Evolutionary conservation across 2,888 invertebrate genomes (phyloP).

Genomic region (Nymphalis polychloros): DNA sequence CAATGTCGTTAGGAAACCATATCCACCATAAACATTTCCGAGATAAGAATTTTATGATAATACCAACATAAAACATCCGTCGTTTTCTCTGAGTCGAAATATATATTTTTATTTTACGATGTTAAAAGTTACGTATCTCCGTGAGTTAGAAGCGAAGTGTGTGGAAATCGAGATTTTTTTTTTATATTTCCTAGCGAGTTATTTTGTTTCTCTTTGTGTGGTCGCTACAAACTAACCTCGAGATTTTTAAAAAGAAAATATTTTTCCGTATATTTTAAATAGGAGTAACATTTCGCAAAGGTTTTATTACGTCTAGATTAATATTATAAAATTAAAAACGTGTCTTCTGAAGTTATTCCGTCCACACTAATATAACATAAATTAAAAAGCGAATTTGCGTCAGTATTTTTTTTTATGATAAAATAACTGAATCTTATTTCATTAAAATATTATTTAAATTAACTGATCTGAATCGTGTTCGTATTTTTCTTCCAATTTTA

Average conservation of each 20-base stretch:
- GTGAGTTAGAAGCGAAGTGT: neutral
- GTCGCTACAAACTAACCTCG: neutral
- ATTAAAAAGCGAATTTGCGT: no score
- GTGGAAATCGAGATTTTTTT: neutral
- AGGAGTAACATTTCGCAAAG: neutral
- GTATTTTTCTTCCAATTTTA: no score
- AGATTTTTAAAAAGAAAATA: neutral
- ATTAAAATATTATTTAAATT: no score
- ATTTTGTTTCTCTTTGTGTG: neutral
- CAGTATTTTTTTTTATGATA: no score
- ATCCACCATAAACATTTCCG: neutral
- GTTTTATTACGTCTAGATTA: neutral
- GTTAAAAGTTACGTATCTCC: neutral
- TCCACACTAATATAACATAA: no score
- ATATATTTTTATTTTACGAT: slow-evolving; percentile 7
- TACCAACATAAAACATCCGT: neutral
- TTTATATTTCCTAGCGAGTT: neutral
- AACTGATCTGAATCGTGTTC: no score
- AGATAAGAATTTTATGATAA: slow-evolving; percentile 2
- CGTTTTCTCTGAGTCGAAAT: neutral
- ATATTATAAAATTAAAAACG: neutral
- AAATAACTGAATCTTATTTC: no score
- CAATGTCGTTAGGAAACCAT: neutral
- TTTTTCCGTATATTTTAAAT: neutral
- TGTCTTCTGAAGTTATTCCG: neutral